Base-by-base conservation (phyloP, 1,140 invertebrate genomes). In the Whitmania pigra region DNA sequence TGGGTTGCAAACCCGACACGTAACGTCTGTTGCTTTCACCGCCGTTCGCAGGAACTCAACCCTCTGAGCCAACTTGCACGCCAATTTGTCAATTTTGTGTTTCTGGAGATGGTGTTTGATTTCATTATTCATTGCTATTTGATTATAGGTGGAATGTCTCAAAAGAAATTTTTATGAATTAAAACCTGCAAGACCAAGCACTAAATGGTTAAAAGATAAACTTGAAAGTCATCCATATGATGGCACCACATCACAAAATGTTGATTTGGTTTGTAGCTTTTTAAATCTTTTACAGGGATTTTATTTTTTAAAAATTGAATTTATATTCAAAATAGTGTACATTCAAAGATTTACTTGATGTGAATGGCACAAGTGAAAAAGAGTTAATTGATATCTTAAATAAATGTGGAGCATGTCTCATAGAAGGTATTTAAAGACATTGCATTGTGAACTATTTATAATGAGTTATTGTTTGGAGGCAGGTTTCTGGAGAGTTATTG, bases 141-240 rank as follows among this genome's bases (percentile, higher is more conserved):
- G 4, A 63, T 25, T 25, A 22, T 20, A 63, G 57, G 57, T 63
- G 11, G 57, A 63, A n/a, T 25, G 22, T 13, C 57, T 63, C 11
- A 63, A 63, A 31, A 22, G 29, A 22, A 63, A 63, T 63, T 63
- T 25, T 63, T 63, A 63, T 31, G 57, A 63, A 63, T 63, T 63
- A 31, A 63, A 63, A 63, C 22, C 15, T 25, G 18, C 11, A n/a
- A 63, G 57, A 63, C 22, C 57, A 63, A 13, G 13, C 22, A 15
- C 18, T 22, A 63, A 63, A 20, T 25, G 57, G 29, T 31, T 63
- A 18, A 63, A n/a, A 20, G 57, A 63, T 9, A 63, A 63, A 31
- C 57, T 63, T 11, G 57, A 63, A 25, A 31, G 29, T 22, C 57
- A 63, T 18, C 57, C 57, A 13, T 63, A 63, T 31, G 29, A 31